A percentile compares a stretch with the other conserved stretches of the same genome.
These are phyloP conservation scores for Tragelaphus scriptus DNA, from an alignment of 2,113 vertebrate genomes.

Conservation along the genomic window DNA sequence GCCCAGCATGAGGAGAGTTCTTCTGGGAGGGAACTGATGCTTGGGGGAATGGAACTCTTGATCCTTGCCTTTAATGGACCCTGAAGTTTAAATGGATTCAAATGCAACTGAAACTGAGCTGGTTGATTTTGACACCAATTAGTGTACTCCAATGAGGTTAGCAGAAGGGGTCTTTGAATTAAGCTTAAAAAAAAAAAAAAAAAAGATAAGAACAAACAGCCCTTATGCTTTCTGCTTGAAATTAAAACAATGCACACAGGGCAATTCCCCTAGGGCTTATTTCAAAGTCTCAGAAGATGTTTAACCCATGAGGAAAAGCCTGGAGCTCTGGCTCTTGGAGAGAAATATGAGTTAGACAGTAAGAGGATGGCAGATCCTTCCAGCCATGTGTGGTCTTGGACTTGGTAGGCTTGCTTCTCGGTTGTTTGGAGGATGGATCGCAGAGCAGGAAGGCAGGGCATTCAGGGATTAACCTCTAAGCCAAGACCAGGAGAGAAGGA, in stretches of 20 bases:
- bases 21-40: slow-evolving; percentile 47
- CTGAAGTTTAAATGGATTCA: slow-evolving; percentile 54
- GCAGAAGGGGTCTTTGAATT: slow-evolving; percentile 53
- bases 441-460: not conserved
- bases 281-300: not conserved
- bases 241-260: not conserved
- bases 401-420: not conserved
- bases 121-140: slow-evolving; percentile 63
- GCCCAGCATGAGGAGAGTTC: slow-evolving; percentile 33
- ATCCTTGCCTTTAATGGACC: slow-evolving; percentile 60
- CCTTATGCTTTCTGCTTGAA: not conserved
- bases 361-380: not conserved
- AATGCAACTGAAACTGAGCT: slow-evolving; percentile 37
- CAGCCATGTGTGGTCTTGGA: not conserved
- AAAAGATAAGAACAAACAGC: not conserved
- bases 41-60: slow-evolving; percentile 42
- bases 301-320: not conserved
- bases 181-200: not conserved
- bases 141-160: slow-evolving; percentile 50
- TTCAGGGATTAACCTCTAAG: not conserved
- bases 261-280: not conserved
- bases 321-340: not conserved
- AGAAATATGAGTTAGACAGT: not conserved
- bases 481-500: not conserved
- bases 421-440: not conserved